Percentiles rank a stretch among this genome's conserved stretches.
Conservation (phyloP, 2,113 vertebrate species). For the Thunnus maccoyii region DNA sequence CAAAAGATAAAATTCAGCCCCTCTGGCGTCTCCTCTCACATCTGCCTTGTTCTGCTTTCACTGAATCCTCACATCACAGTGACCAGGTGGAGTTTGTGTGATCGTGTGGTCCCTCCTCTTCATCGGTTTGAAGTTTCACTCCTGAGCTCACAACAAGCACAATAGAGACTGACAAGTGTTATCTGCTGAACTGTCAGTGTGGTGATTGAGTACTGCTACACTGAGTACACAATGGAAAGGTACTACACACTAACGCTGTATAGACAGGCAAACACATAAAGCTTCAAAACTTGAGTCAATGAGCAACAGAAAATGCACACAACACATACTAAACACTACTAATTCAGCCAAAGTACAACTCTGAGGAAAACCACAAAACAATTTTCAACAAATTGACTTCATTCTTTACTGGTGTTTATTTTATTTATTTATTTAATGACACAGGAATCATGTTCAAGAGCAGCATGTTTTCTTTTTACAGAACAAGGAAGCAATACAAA, state of each 20-base stretch:
- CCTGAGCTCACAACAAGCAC: slow-evolving; percentile 40
- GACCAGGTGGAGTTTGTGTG: slow-evolving; percentile 11
- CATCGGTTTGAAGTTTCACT: slow-evolving; percentile 25
- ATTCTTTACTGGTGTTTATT: not conserved
- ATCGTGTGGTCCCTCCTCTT: slow-evolving; percentile 27
- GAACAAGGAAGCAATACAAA: not conserved
- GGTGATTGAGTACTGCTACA: not conserved
- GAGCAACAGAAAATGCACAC: not conserved
- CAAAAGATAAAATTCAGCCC: not conserved
- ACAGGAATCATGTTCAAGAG: no score
- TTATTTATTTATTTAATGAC: slow-evolving; percentile 8
- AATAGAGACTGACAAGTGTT: slow-evolving; percentile 4
- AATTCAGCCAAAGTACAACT: not conserved
- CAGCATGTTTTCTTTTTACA: not conserved
- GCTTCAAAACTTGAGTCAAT: slow-evolving; percentile 10
- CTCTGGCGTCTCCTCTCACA: slow-evolving; percentile 11
- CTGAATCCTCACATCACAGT: not conserved
- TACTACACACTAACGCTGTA: not conserved
- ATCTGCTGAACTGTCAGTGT: slow-evolving; percentile 9
- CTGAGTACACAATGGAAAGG: slow-evolving; percentile 32
- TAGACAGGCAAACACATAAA: slow-evolving; percentile 16
- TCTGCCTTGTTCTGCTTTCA: not conserved
- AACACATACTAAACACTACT: no score
- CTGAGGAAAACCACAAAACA: not conserved
- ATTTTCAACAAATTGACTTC: not conserved